Evolutionary conservation across 2,113 vertebrate genomes (phyloP), one percentile per base, ranked within the genome.

Genomic region (Ictidomys tridecemlineatus): DNA sequence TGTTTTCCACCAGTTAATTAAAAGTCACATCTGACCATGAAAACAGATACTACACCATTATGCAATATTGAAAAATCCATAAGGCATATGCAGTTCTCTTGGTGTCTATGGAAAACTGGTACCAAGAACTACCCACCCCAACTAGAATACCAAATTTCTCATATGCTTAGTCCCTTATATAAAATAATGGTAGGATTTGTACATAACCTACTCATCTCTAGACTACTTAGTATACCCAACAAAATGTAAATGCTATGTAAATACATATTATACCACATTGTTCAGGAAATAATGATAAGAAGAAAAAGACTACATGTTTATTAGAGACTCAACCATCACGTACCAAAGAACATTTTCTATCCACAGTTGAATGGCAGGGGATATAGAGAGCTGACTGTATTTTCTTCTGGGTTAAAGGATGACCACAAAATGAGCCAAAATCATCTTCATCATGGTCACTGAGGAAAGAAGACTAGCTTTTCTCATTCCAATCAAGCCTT

Each of bases 31-130:
- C 63, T 48, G 34, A 39, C 42, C 28, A 79, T 26, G 39, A 83
- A 90, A 96, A 78, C 5, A 42, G n/a, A 94, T 91, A 85, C 12
- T 63, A 58, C 83, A 78, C 28, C n/a, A 85, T 56, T 89, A 67
- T 16, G 28, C 58, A 83, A 92, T 48, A 79, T 4, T 39, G 58
- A 42, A 2, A 90, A 72, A 32, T 96, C 58, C 61, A 90, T 83
- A 93, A 85, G 28, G 6, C 42, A 67, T 17, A 20, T 32, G 4
- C 14, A 79, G 17, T 58, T 39, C 53, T n/a, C 37, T 79, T 24
- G 18, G 61, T 69, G 16, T 70, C 3, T 78, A 24, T 30, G 24
- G 16, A 30, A 42, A 42, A 69, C 16, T 93, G 63, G 63, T 48
- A 48, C 37, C 42, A 72, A 56, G 12, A 70, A 63, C 2, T 63